Percentiles rank a stretch among this genome's conserved stretches.
These are phyloP conservation scores for Amphiura filiformis DNA, from an alignment of 35 echinoderm and acorn worm species.

Conservation along the genomic window DNA sequence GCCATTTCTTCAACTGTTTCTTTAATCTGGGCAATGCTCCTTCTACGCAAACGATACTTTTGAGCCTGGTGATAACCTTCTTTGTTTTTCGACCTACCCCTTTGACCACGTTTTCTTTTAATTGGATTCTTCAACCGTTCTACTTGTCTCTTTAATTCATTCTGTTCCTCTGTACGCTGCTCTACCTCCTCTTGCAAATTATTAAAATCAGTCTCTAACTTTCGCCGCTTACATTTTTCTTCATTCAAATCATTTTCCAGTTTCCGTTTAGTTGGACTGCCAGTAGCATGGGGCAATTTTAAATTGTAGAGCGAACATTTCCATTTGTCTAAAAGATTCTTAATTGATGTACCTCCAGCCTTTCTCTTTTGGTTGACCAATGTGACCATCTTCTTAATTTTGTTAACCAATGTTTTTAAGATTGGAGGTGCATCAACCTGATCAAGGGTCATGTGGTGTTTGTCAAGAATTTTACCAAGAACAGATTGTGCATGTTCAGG, in stretches of 20 bases:
- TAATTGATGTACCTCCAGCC: constrained; percentile 40
- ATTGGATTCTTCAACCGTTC: constrained; percentile 17
- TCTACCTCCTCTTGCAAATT: neutral
- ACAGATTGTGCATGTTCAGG: constrained; percentile 6
- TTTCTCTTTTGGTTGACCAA: constrained; percentile 2
- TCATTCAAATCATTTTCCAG: constrained; percentile 39
- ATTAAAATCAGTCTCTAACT: constrained; percentile 24
- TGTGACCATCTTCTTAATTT: constrained; percentile 39
- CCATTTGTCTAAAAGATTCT: constrained; percentile 25
- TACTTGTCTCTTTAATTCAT: constrained; percentile 11
- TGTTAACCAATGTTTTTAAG: constrained; percentile 32
- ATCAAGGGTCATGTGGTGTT: constrained; percentile 25
- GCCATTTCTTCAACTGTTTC: constrained; percentile 15
- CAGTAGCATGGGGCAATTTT: constrained; percentile 41
- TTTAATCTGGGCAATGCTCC: constrained; percentile 10
- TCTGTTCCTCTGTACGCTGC: constrained; percentile 13
- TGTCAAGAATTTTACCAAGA: constrained; percentile 1
- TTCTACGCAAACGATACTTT: constrained; percentile 5
- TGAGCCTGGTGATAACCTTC: no score
- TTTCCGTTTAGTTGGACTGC: constrained; percentile 51
- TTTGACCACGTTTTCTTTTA: constrained; percentile 14
- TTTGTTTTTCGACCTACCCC: neutral
- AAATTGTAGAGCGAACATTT: constrained; percentile 24
- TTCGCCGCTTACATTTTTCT: constrained; percentile 16
- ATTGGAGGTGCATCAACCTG: constrained; percentile 6